Conservation (phyloP, 1,140 invertebrate genomes). For the Chionoecetes opilio region DNA sequence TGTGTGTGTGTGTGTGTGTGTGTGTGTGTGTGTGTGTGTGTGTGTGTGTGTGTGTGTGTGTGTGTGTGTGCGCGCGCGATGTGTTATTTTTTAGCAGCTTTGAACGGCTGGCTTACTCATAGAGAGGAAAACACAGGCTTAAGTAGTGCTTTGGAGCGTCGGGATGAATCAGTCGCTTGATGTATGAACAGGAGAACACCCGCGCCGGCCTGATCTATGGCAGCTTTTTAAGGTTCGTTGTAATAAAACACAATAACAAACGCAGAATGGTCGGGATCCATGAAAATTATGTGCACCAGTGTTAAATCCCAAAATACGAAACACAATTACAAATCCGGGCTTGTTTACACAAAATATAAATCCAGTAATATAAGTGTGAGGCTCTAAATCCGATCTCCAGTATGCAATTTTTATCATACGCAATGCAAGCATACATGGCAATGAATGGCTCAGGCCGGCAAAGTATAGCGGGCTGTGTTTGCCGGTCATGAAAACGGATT, state of each 20-base stretch:
- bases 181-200: conserved; percentile 4
- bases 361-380: conserved; percentile 60
- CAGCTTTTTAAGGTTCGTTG: conserved; percentile 43
- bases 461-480: not conserved
- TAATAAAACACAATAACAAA: conserved; percentile 67
- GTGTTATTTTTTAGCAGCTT: not conserved
- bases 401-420: conserved; percentile 60
- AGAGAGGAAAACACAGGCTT: conserved; percentile 19
- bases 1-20: conserved; percentile 50
- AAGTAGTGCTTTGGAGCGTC: not conserved
- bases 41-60: conserved; percentile 55
- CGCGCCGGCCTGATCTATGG: conserved; percentile 21
- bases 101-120: conserved; percentile 15
- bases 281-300: conserved; percentile 69
- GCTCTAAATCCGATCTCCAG: conserved; percentile 68
- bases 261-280: conserved; percentile 20
- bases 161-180: conserved; percentile 17
- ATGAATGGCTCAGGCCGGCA: conserved; percentile 50
- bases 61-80: conserved; percentile 3
- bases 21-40: conserved; percentile 57
- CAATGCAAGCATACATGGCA: conserved; percentile 62
- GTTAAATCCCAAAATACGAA: conserved; percentile 71
- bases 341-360: conserved; percentile 70
- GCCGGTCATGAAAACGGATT: conserved; percentile 25
- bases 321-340: conserved; percentile 69